Percentiles rank a stretch among this genome's conserved stretches.
phyloP scores from a whole-genome alignment of 2,113 vertebrate genomes.

The Phainopepla nitens region DNA sequence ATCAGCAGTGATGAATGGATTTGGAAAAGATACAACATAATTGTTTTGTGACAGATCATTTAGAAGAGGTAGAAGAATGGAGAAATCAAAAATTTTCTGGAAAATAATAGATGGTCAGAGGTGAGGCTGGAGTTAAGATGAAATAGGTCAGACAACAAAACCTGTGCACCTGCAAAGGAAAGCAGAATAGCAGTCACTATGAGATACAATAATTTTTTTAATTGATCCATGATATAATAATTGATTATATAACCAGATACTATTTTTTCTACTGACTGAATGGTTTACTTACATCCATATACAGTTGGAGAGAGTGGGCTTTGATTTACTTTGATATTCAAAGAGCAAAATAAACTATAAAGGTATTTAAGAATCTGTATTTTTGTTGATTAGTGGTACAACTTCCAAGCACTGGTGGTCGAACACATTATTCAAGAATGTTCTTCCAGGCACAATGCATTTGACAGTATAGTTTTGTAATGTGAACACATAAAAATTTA shows the following conservation, averaged over 20 bases:
- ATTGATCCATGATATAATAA: not conserved
- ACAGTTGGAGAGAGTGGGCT: not conserved
- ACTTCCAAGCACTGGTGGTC: not conserved
- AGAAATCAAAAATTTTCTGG: not conserved
- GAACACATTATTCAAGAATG: not conserved
- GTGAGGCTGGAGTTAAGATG: not conserved
- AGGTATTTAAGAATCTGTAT: not conserved
- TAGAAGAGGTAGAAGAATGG: not conserved
- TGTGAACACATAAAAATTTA: not conserved
- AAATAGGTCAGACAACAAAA: not conserved
- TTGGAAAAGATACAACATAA: not conserved
- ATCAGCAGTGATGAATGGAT: not conserved
- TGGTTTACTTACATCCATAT: not conserved
- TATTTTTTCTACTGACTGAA: not conserved
- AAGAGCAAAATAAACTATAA: not conserved
- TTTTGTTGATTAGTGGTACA: not conserved
- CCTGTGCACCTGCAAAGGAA: rapidly evolving
- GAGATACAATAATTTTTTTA: not conserved
- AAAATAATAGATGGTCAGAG: not conserved
- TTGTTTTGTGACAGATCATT: not conserved
- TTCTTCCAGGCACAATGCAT: not conserved
- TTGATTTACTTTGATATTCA: not conserved
- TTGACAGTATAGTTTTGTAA: not conserved
- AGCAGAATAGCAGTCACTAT: not conserved
- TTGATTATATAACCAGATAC: not conserved